A percentile compares a stretch with the other conserved stretches of the same genome.
Conservation (phyloP, 1,140 invertebrate genomes). For the Hetaerina americana region DNA sequence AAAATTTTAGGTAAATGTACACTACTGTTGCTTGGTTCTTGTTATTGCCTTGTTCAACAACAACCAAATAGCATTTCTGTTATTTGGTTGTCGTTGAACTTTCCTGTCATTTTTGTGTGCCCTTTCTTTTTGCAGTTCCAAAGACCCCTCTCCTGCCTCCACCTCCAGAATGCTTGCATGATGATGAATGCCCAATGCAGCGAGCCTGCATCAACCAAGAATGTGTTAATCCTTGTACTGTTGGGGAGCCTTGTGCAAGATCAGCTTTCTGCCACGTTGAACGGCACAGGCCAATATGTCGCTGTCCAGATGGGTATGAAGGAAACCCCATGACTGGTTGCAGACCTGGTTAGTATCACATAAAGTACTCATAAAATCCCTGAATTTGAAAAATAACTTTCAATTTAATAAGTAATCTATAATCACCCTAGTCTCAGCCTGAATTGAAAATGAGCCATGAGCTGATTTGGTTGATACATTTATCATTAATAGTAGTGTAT, state of each 20-base stretch:
- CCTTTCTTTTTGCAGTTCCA: conserved; percentile 30
- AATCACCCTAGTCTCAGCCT: no score
- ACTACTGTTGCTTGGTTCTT: no score
- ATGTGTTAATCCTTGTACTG: conserved; percentile 64
- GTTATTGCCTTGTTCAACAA: no score
- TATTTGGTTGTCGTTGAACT: no score
- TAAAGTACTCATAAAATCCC: not conserved
- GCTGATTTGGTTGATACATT: conserved; percentile 9
- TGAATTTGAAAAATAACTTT: not conserved
- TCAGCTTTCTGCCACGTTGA: conserved; percentile 66
- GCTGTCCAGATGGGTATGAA: conserved; percentile 59
- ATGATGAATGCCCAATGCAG: conserved; percentile 60
- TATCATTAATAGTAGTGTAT: no score
- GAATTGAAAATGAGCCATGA: no score
- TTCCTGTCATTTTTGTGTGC: no score
- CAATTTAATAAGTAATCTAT: conserved; percentile 3
- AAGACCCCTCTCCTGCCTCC: conserved; percentile 30
- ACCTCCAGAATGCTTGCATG: conserved; percentile 53
- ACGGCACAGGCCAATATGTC: conserved; percentile 59
- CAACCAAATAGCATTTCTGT: no score
- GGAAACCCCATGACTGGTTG: conserved; percentile 63
- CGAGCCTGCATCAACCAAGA: conserved; percentile 57
- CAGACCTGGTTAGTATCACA: conserved; percentile 51
- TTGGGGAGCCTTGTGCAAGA: conserved; percentile 50
- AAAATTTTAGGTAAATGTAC: no score